Evolutionary conservation across 2,888 invertebrate species (phyloP).

Genomic region (Tetheella fluctuosa): DNA sequence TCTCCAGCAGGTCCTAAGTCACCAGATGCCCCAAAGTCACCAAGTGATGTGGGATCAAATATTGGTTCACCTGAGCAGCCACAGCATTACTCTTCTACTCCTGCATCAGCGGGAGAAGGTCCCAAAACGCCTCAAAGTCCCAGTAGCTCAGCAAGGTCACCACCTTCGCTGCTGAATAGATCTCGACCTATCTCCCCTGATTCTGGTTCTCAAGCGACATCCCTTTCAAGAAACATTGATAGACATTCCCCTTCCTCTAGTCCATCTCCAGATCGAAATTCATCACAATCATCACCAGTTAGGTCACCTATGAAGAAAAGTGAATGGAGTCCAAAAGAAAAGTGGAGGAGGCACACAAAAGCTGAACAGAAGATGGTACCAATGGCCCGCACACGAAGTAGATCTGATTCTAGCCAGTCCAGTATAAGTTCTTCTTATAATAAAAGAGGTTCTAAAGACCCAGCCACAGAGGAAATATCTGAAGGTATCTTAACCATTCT

Average conservation of each 20-base stretch:
- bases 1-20: constrained; percentile 73
- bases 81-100: constrained; percentile 57
- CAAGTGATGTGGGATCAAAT: constrained; percentile 63
- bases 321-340: constrained; percentile 73
- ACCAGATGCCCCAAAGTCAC: constrained; percentile 76
- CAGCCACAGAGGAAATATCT: constrained; percentile 85
- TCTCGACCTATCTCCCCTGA: constrained; percentile 70
- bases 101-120: constrained; percentile 59
- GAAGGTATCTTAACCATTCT: constrained; percentile 72
- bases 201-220: constrained; percentile 54
- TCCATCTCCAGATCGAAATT: constrained; percentile 66
- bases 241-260: constrained; percentile 61
- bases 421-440: constrained; percentile 75
- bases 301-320: constrained; percentile 53
- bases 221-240: constrained; percentile 55
- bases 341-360: constrained; percentile 76
- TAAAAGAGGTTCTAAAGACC: constrained; percentile 70
- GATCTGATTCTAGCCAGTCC: constrained; percentile 76
- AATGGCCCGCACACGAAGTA: constrained; percentile 56
- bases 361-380: constrained; percentile 77
- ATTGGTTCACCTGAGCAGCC: constrained; percentile 59
- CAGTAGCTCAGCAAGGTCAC: constrained; percentile 59
- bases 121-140: constrained; percentile 73
- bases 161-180: constrained; percentile 57
- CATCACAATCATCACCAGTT: constrained; percentile 55